Evolutionary conservation across 2,888 invertebrate species (phyloP).

Genomic region (Oscheius onirici): DNA sequence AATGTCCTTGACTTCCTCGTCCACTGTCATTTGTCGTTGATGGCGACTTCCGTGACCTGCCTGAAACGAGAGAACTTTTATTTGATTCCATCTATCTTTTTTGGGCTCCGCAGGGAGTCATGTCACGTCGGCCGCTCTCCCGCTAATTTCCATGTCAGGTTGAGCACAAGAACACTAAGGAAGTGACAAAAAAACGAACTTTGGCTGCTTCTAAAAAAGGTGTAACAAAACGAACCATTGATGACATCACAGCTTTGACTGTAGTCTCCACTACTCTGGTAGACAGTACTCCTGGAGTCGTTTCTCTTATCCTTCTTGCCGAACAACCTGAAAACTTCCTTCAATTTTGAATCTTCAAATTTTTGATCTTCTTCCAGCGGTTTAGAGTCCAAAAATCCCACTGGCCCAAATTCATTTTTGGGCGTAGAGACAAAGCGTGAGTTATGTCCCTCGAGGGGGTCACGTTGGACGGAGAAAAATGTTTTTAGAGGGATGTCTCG

Average conservation of each 20-base stretch:
- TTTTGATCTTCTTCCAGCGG: not conserved
- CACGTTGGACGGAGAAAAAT: too few species aligned
- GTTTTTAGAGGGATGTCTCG: too few species aligned
- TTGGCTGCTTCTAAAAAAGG: not conserved
- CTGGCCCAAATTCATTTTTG: too few species aligned
- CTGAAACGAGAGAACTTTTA: slow-evolving; percentile 33
- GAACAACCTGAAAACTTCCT: slow-evolving; percentile 47
- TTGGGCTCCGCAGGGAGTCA: too few species aligned
- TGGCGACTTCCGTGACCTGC: slow-evolving; percentile 60
- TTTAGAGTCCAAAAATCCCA: too few species aligned
- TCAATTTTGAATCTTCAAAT: not conserved
- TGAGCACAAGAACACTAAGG: too few species aligned
- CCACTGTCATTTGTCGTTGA: slow-evolving; percentile 63
- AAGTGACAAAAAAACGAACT: too few species aligned
- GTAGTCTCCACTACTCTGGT: slow-evolving; percentile 47
- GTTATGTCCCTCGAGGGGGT: too few species aligned
- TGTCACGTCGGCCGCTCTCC: too few species aligned
- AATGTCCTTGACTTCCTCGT: slow-evolving; percentile 55
- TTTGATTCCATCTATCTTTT: not conserved
- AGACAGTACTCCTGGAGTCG: slow-evolving; percentile 35
- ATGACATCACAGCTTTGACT: slow-evolving; percentile 55
- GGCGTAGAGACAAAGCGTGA: too few species aligned
- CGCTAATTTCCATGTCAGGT: too few species aligned
- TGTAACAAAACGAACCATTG: slow-evolving; percentile 35
- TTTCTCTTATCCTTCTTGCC: slow-evolving; percentile 42